phyloP scores from a whole-genome alignment of 2,797 vertebrate genomes.

The Pangasius mekongensis region DNA sequence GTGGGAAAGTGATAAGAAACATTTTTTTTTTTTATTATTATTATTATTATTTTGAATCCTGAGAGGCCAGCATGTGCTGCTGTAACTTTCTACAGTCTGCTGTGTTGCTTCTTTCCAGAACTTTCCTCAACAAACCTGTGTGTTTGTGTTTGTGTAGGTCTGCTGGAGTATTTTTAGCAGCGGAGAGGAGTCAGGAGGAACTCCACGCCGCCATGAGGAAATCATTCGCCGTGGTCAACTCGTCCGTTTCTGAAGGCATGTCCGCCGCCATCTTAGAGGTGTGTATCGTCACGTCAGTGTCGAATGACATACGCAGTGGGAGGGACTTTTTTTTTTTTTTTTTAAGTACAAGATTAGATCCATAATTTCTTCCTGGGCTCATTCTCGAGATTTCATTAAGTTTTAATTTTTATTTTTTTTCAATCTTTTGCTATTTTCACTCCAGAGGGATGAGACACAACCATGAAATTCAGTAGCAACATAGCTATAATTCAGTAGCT shows the following conservation, averaged over 20 bases:
- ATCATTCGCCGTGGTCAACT: constrained; percentile 89
- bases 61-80: neutral
- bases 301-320: too few relatives aligned
- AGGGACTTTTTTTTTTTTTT: too few relatives aligned
- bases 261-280: constrained; percentile 96
- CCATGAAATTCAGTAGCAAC: neutral
- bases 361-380: neutral
- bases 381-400: neutral
- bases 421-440: neutral
- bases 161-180: constrained; percentile 82
- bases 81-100: neutral
- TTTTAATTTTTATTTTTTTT: neutral
- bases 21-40: neutral
- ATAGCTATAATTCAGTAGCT: neutral
- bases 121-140: constrained; percentile 11
- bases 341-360: neutral
- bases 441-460: neutral
- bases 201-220: constrained; percentile 84
- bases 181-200: constrained; percentile 82
- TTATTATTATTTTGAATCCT: neutral
- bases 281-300: constrained; percentile 48
- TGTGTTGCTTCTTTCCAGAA: neutral
- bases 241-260: constrained; percentile 94
- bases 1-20: constrained; percentile 17
- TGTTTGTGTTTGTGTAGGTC: constrained; percentile 70